phyloP scores from a whole-genome alignment of 2,797 vertebrate species.

The Mormyrops boulengeri region DNA sequence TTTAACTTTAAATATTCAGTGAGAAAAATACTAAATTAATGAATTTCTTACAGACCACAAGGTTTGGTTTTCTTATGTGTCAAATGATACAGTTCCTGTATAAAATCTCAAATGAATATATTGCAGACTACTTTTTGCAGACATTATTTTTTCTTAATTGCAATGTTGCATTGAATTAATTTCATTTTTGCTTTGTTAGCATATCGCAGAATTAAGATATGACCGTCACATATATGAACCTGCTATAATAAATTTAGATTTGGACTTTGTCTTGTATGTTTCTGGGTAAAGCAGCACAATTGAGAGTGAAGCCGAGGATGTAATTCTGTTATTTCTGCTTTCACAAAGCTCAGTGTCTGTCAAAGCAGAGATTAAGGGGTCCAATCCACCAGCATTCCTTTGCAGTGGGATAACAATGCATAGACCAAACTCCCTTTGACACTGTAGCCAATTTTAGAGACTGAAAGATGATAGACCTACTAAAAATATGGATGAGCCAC shows the following conservation, averaged over 20 bases:
- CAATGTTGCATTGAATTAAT: background rate
- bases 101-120: background rate
- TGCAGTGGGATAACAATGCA: slow-evolving; percentile 22
- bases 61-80: background rate
- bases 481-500: slow-evolving; percentile 35
- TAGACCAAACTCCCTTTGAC: slow-evolving; percentile 24
- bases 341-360: background rate
- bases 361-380: background rate
- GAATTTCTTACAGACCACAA: background rate
- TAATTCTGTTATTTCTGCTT: background rate
- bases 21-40: background rate
- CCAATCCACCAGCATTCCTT: background rate
- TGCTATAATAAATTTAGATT: background rate
- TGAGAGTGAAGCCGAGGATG: background rate
- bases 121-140: background rate
- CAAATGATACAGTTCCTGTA: background rate
- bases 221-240: background rate
- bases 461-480: slow-evolving; percentile 29
- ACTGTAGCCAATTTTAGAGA: slow-evolving; percentile 27
- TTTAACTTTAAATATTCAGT: background rate
- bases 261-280: background rate
- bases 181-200: slow-evolving; percentile 6
- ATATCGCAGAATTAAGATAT: background rate
- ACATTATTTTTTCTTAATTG: background rate
- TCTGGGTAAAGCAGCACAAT: background rate